Conservation (phyloP, 1,140 invertebrate species). For the Lycorma delicatula region DNA sequence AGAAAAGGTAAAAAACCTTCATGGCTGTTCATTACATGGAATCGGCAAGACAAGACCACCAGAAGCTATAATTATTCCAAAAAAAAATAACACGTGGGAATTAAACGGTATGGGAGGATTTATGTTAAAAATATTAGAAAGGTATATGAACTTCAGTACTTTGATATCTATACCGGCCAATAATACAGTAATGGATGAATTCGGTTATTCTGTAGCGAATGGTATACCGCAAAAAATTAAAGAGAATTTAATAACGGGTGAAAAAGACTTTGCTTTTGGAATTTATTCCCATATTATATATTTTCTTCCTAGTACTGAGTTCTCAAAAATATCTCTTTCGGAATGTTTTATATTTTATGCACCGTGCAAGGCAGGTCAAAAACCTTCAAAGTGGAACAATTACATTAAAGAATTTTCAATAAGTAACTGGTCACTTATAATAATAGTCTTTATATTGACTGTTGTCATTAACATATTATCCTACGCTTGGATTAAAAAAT, state of each 20-base stretch:
- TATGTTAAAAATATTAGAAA: background rate
- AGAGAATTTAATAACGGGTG: background rate
- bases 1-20: background rate
- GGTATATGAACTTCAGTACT: background rate
- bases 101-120: background rate
- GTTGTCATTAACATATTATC: background rate
- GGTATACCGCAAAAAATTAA: background rate
- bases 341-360: background rate
- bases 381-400: background rate
- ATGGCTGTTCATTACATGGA: slow-evolving; percentile 1
- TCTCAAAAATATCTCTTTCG: background rate
- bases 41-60: slow-evolving; percentile 6
- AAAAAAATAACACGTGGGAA: background rate
- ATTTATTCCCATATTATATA: slow-evolving; percentile 6
- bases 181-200: background rate
- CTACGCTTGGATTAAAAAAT: no score
- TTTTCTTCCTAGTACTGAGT: background rate
- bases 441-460: background rate
- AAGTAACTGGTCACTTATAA: background rate
- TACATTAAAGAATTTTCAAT: background rate
- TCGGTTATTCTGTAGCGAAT: background rate
- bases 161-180: background rate
- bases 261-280: slow-evolving; percentile 6
- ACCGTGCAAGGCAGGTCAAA: background rate
- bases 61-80: slow-evolving; percentile 1